These are phyloP conservation scores for Microcebus tavaratra DNA, from an alignment of 2,113 vertebrate genomes.

Conservation along the genomic window DNA sequence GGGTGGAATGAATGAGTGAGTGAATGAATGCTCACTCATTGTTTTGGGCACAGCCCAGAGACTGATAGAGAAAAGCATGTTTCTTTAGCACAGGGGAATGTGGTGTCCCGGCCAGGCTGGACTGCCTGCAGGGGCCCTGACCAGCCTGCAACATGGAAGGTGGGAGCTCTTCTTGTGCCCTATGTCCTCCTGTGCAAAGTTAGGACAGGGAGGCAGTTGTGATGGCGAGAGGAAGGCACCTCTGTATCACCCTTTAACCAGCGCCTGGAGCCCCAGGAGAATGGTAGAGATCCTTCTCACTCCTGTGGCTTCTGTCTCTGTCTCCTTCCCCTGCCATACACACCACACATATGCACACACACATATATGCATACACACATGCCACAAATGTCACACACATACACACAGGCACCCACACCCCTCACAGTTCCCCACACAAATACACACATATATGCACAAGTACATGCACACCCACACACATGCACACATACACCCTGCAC, in stretches of 20 bases:
- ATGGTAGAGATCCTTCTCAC: neutral
- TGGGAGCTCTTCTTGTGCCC: neutral
- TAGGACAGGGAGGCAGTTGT: neutral
- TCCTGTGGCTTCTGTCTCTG: neutral
- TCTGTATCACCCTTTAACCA: neutral
- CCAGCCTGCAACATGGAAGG: neutral
- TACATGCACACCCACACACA: neutral
- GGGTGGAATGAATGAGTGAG: neutral
- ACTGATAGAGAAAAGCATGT: neutral
- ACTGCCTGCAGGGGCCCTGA: neutral
- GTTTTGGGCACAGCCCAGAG: neutral
- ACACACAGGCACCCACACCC: neutral
- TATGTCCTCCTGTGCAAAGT: neutral
- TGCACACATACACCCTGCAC: neutral
- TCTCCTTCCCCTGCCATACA: neutral
- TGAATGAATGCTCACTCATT: neutral
- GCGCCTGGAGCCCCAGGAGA: neutral
- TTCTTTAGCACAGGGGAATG: neutral
- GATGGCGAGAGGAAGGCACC: neutral
- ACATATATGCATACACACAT: neutral
- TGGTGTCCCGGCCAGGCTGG: neutral
- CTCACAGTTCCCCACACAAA: neutral
- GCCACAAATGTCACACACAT: neutral
- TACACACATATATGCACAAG: neutral
- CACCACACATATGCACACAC: neutral